phyloP scores from a whole-genome alignment of 2,797 vertebrate genomes.

The Megalops cyprinoides region DNA sequence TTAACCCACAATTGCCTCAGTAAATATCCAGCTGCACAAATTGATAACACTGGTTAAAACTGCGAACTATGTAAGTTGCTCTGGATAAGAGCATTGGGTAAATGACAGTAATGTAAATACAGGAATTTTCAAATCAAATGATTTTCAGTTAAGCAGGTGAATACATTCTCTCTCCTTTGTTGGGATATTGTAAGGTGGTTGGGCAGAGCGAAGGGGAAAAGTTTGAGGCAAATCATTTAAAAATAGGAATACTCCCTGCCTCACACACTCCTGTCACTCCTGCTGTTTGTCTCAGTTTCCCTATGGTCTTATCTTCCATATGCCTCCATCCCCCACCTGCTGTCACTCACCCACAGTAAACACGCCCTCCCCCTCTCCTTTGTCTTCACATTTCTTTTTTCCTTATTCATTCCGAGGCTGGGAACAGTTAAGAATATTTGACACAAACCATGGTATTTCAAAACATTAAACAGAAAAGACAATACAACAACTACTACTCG shows the following conservation, averaged over 20 bases:
- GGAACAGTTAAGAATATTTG: neutral
- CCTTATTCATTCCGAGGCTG: slow-evolving; percentile 1
- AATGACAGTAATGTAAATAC: neutral
- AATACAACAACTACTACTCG: neutral
- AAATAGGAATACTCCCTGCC: neutral
- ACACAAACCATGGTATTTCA: neutral
- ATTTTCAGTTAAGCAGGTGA: neutral
- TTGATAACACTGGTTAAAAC: too few relatives aligned
- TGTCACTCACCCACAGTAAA: neutral
- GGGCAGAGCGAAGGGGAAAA: neutral
- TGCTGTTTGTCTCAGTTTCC: neutral
- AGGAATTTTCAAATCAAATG: neutral
- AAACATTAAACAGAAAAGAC: neutral
- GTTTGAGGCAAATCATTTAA: neutral
- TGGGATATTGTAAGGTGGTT: neutral
- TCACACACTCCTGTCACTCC: neutral
- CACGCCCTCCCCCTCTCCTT: neutral
- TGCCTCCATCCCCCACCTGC: slow-evolving; percentile 4
- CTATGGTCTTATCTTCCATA: neutral
- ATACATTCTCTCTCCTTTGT: neutral
- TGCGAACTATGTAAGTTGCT: too few relatives aligned
- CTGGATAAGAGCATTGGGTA: too few relatives aligned
- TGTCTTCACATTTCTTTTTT: neutral
- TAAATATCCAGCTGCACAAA: too few relatives aligned
- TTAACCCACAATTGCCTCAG: too few relatives aligned